phyloP scores from a whole-genome alignment of 2,888 invertebrate genomes.

The Hemicrepidius hirtus region DNA sequence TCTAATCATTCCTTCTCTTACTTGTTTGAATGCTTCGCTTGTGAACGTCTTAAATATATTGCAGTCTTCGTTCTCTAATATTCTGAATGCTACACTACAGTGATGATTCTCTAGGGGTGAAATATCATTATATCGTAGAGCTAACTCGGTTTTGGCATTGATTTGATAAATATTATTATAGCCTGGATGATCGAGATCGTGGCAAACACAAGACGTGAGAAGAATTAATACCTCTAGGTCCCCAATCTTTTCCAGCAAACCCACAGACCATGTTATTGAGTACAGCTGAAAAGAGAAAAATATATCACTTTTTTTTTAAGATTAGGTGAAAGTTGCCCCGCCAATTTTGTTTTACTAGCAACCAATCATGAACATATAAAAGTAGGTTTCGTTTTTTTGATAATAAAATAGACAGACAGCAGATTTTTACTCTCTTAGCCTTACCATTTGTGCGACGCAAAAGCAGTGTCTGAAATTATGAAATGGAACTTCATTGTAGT shows the following conservation, averaged over 20 bases:
- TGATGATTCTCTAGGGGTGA: slow-evolving; percentile 91
- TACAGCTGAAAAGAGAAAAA: slow-evolving; percentile 79
- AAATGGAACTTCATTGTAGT: slow-evolving; percentile 91
- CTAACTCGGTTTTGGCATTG: slow-evolving; percentile 88
- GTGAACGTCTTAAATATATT: slow-evolving; percentile 85
- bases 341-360: not conserved
- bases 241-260: slow-evolving; percentile 81
- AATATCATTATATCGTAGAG: slow-evolving; percentile 89
- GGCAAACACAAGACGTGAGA: slow-evolving; percentile 86
- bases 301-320: not conserved
- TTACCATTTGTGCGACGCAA: slow-evolving; percentile 91
- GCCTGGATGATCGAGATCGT: slow-evolving; percentile 86
- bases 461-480: slow-evolving; percentile 92
- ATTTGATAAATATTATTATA: slow-evolving; percentile 88
- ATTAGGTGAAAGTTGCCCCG: too few relatives aligned
- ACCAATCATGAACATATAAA: not conserved
- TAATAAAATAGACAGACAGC: slow-evolving; percentile 15
- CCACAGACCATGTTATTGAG: slow-evolving; percentile 84
- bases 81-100: slow-evolving; percentile 88
- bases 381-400: not conserved
- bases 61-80: slow-evolving; percentile 85
- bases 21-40: slow-evolving; percentile 77
- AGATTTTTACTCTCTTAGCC: slow-evolving; percentile 74
- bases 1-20: slow-evolving; percentile 86
- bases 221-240: slow-evolving; percentile 85